These are phyloP conservation scores for Rhogogaster chlorosoma DNA, from an alignment of 2,888 invertebrate genomes.

Conservation along the genomic window DNA sequence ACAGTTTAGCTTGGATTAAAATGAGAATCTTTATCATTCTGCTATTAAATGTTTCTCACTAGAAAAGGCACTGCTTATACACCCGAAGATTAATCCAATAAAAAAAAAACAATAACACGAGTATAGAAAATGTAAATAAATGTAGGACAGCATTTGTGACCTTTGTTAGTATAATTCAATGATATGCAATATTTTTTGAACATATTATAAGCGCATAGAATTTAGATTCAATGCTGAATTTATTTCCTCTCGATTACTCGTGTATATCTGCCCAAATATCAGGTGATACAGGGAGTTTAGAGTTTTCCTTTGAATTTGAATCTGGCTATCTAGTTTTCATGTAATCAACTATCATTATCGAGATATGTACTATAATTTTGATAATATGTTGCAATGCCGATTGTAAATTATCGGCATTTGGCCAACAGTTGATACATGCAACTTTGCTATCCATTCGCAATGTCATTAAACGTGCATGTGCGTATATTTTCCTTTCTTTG, in stretches of 20 bases:
- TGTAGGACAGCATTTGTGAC: background rate
- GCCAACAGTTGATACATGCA: background rate
- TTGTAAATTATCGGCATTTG: background rate
- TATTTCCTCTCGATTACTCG: background rate
- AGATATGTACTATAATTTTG: background rate
- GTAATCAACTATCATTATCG: background rate
- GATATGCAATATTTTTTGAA: background rate
- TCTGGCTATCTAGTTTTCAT: background rate
- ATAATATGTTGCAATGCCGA: background rate
- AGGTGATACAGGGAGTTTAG: background rate
- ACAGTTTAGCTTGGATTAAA: background rate
- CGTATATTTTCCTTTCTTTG: background rate
- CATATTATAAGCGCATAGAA: background rate
- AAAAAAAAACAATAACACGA: background rate
- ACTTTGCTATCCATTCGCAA: background rate
- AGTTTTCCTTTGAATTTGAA: background rate
- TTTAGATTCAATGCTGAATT: background rate
- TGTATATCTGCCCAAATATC: background rate
- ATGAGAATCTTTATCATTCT: background rate
- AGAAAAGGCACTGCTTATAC: slow-evolving; percentile 10
- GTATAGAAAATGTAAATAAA: background rate
- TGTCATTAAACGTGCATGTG: slow-evolving; percentile 27
- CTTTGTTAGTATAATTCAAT: background rate
- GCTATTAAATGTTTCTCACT: slow-evolving; percentile 4
- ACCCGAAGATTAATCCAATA: background rate